Percentiles rank a stretch among this genome's conserved stretches.
Conservation (phyloP, 2,113 vertebrate species). For the Nycticebus coucang region DNA sequence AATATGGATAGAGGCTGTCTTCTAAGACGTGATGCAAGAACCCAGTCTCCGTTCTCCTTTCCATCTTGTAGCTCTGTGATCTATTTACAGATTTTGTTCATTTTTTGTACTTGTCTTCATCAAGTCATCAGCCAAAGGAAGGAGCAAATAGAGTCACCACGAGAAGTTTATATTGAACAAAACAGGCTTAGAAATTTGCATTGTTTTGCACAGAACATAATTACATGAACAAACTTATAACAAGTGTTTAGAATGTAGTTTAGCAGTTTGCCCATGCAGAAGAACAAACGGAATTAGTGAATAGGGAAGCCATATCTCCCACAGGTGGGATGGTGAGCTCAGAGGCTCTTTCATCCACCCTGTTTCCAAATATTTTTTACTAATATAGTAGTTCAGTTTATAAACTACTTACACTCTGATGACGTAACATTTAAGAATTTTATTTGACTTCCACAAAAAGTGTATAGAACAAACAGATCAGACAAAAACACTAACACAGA, state of each 20-base stretch:
- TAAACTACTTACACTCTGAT: background rate
- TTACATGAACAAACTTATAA: background rate
- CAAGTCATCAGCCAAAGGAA: background rate
- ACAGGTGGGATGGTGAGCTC: background rate
- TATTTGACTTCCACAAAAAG: background rate
- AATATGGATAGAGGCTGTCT: background rate
- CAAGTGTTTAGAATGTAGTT: background rate
- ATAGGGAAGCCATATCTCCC: background rate
- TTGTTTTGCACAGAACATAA: background rate
- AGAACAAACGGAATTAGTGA: background rate
- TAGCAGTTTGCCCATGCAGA: background rate
- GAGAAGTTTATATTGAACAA: background rate
- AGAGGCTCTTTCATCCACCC: background rate
- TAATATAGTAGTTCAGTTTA: background rate
- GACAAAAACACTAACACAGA: background rate
- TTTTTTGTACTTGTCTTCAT: background rate
- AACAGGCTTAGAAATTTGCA: background rate
- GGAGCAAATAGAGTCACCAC: fast-evolving
- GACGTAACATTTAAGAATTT: background rate
- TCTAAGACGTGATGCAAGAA: background rate
- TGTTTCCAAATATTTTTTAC: background rate
- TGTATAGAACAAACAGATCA: background rate
- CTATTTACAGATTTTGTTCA: background rate
- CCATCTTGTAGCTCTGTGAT: background rate
- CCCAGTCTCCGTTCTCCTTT: background rate